Percentiles rank a stretch among this genome's conserved stretches.
These are phyloP conservation scores for Cetonia aurata DNA, from an alignment of 2,888 invertebrate genomes.

Conservation along the genomic window DNA sequence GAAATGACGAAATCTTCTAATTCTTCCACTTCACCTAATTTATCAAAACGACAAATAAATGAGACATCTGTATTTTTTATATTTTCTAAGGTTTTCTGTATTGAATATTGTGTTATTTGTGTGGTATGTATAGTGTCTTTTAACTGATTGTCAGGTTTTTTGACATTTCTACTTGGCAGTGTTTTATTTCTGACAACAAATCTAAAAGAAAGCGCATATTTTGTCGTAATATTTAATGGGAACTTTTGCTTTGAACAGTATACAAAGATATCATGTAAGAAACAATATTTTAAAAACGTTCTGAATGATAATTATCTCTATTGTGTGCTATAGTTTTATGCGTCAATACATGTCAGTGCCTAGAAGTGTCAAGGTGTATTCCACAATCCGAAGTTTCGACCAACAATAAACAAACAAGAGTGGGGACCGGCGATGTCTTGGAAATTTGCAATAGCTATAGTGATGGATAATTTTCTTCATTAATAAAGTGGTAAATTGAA, in stretches of 20 bases:
- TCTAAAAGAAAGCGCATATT: not conserved
- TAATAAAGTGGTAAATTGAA: no score
- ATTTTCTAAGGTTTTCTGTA: not conserved
- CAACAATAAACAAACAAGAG: no score
- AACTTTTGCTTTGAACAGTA: not conserved
- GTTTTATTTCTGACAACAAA: not conserved
- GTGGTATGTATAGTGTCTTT: conserved; percentile 6
- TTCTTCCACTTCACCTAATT: conserved; percentile 31
- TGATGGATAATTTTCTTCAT: no score
- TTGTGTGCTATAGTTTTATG: no score
- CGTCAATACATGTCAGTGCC: no score
- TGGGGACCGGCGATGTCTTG: no score
- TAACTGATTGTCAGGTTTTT: conserved; percentile 17
- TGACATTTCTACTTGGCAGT: conserved; percentile 5
- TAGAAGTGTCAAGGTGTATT: no score
- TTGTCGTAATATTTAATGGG: not conserved
- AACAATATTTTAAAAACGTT: no score
- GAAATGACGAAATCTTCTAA: conserved; percentile 41
- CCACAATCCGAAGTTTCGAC: no score
- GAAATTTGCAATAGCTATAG: no score
- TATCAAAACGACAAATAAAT: not conserved
- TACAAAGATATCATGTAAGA: no score
- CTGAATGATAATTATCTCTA: no score
- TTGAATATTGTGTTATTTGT: not conserved
- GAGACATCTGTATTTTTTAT: conserved; percentile 4